Percentiles rank a stretch among this genome's conserved stretches.
Conservation (phyloP, 2,113 vertebrate genomes). For the Hippocampus guttulatus region DNA sequence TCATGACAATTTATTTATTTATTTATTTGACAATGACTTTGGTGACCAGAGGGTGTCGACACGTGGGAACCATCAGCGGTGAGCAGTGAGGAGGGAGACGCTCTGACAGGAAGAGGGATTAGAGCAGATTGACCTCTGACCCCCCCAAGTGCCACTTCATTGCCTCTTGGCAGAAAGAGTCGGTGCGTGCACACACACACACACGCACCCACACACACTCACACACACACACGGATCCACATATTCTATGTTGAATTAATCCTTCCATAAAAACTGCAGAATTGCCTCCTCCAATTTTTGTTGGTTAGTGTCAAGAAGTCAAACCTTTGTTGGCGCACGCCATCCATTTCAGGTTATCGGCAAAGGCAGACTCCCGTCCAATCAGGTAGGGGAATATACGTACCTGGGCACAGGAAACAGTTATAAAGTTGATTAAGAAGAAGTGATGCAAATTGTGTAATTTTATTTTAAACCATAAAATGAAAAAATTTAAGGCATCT, state of each 20-base stretch:
- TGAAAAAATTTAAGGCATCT: too few relatives aligned
- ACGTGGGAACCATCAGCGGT: slow-evolving; percentile 65
- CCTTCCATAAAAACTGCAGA: slow-evolving; percentile 14
- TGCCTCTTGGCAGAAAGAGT: slow-evolving; percentile 56
- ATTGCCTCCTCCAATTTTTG: slow-evolving; percentile 8
- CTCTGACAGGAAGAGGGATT: slow-evolving; percentile 77
- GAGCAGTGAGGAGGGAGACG: slow-evolving; percentile 60
- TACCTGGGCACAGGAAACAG: slow-evolving; percentile 76
- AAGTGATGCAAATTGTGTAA: slow-evolving; percentile 3
- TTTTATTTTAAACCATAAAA: too few relatives aligned
- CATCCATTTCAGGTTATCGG: slow-evolving; percentile 99
- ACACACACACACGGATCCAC: slow-evolving; percentile 1
- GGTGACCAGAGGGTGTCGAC: slow-evolving; percentile 56
- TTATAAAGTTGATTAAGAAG: slow-evolving; percentile 29
- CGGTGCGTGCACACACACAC: slow-evolving; percentile 24
- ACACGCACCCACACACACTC: neutral
- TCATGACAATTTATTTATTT: slow-evolving; percentile 48
- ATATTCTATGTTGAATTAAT: slow-evolving; percentile 11
- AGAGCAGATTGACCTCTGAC: slow-evolving; percentile 68
- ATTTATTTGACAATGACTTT: slow-evolving; percentile 59
- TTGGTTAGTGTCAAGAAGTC: slow-evolving; percentile 31
- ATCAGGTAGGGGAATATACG: slow-evolving; percentile 98
- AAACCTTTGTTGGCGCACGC: slow-evolving; percentile 98
- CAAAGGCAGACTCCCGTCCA: slow-evolving; percentile 94
- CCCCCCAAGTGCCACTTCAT: slow-evolving; percentile 62